A percentile compares a stretch with the other conserved stretches of the same genome.
Evolutionary conservation across 2,888 invertebrate species (phyloP).

Genomic region (Drosophila mettleri): DNA sequence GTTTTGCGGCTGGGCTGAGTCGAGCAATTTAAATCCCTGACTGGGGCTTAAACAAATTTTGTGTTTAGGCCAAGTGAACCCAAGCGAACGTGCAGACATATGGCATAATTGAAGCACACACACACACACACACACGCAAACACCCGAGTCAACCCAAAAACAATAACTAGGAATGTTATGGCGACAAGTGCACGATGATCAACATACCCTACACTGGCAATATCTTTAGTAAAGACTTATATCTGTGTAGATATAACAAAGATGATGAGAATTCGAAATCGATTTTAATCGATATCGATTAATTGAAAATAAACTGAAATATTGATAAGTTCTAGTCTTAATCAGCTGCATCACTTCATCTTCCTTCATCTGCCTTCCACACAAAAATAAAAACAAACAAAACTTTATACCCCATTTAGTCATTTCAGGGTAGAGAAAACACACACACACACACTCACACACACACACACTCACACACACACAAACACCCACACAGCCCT

Average conservation of each 20-base stretch:
- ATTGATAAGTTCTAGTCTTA: too few species aligned
- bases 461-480: slow-evolving; percentile 21
- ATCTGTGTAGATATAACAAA: too few species aligned
- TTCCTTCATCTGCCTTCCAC: not conserved
- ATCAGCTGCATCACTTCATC: too few species aligned
- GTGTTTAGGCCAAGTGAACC: slow-evolving; percentile 62
- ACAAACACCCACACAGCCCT: slow-evolving; percentile 33
- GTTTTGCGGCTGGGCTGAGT: slow-evolving; percentile 39
- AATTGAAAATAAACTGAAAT: not conserved
- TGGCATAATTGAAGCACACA: slow-evolving; percentile 73
- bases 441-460: slow-evolving; percentile 9
- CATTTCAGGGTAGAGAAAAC: not conserved
- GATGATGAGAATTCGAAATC: not conserved
- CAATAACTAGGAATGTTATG: not conserved
- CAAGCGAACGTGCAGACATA: slow-evolving; percentile 67
- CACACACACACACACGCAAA: slow-evolving; percentile 1
- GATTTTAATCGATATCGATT: not conserved
- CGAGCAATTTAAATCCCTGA: slow-evolving; percentile 74
- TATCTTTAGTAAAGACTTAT: too few species aligned
- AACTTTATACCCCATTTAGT: not conserved
- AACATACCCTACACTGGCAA: too few species aligned
- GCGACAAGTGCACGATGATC: not conserved
- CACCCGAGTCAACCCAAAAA: slow-evolving; percentile 11
- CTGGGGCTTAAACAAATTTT: slow-evolving; percentile 77
- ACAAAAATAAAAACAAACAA: not conserved